Evolutionary conservation across 1,140 invertebrate species (phyloP), one percentile per base, ranked within the genome.

Genomic region (Macrocentrus cingulum): DNA sequence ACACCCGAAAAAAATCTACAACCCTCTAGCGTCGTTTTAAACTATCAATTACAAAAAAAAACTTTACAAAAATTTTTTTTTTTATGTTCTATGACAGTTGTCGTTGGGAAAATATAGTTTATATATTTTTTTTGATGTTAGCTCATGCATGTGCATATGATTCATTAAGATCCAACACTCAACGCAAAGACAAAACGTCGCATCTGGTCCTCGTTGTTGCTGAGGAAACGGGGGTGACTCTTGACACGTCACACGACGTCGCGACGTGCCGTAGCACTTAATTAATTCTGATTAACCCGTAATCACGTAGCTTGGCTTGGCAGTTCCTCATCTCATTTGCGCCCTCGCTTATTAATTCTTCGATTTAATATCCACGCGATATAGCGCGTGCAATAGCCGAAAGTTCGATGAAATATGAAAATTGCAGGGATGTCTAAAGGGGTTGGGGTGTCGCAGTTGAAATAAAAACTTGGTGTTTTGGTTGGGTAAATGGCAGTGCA

Each of bases 271-370:
- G 69, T 62, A 70, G 71, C 67, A 78, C 72, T 78, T 76, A 74
- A 79, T 79, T 77, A 79, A 78, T 78, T 78, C 74, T 79, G 72
- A 79, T 79, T 78, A 79, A 77, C 75, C 69, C 72, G 67, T 76
- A 79, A 79, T 79, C 74, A 78, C 74, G 75, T 77, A 77, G 75
- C n/a, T n/a, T 74, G 68, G 70, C 74, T 71, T 62, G 65, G 66
- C 66, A 70, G 64, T 63, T 19, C 73, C 67, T 62, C 66, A 63
- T 73, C 62, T 70, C 76, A 77, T 78, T 76, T 77, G 68, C 70
- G 68, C 73, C 73, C 67, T 68, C 61, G 67, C 67, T 69, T 75
- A 79, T 77, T 75, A 77, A 77, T 77, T 74, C 62, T 62, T 19
- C 64, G n/a, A n/a, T n/a, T n/a, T n/a, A n/a, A n/a, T n/a, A n/a